Evolutionary conservation across 2,113 vertebrate species (phyloP), one percentile per base, ranked within the genome.

Genomic region (Poeciliopsis retropinna): DNA sequence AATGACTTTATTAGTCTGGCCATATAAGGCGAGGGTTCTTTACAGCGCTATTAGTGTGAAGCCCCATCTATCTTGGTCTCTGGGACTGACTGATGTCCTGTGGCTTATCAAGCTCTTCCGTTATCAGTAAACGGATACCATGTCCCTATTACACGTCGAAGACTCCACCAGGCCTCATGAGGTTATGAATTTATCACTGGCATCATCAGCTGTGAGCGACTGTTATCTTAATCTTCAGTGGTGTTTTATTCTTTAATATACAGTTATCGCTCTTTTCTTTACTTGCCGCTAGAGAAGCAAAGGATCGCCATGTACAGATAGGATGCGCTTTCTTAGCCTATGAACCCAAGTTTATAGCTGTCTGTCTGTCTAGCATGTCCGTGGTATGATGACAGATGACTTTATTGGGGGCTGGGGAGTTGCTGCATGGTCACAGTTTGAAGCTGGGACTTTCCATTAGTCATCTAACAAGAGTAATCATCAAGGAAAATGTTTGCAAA

Each of bases 21-120:
- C 80, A 94, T 96, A 96, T 96, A 96, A 95, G 84, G 78, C 76
- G 80, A 88, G 79, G 73, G 84, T 69, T 34, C 67, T 94, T 95
- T 94, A 95, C 90, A 88, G 87, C 92, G 73, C 80, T 87, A 90
- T 90, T 90, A 93, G 89, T 73, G 76, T 62, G 47, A 89, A 84
- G 86, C 79, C 64, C 37, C 72, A 81, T 89, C 84, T 89, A 91
- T 90, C 88, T 90, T 87, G 76, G 88, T 82, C 89, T 88, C 78
- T 73, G 76, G 92, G 92, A 92, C 91, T 92, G 92, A 92, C 91
- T 92, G 93, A 92, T 90, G 89, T 85, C 70, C 61, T 2, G 62
- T 3, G 29, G 78, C 89, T 94, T 94, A 94, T 94, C 93, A 64
- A 79, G 76, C 3, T 47, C 81, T 86, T 80, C 79, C 61, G 72